Base-by-base conservation (phyloP, 2,113 vertebrate genomes). In the Perca schrenkii region DNA sequence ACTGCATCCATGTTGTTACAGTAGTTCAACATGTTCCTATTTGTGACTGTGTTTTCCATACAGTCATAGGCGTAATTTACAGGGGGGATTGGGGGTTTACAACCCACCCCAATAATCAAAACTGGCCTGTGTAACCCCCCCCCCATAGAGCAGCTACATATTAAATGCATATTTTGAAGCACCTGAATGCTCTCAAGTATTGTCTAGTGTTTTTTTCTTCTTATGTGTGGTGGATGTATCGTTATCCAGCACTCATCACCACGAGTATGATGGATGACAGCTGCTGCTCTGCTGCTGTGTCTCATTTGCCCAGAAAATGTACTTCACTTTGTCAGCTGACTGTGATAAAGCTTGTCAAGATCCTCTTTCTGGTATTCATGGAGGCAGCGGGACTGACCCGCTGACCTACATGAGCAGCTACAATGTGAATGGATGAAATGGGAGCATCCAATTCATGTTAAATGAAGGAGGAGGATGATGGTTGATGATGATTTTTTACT, bases 281-380 rank as follows among this genome's bases (percentile, higher is more conserved):
- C 81, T 77, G 87, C 82, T 74, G 56, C 53, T 84, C 34, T 54
- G 85, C 82, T 71, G 64, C 77, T 86, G 82, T 74, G 60, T 85
- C 83, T 90, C 83, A 85, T 92, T 92, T 86, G 62, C 86, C 82
- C 77, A 79, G 82, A 89, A 90, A 90, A 86, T 90, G 77, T 84
- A 67, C 63, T 88, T 86, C 70, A 72, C 77, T 84, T 88, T 87
- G 89, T 91, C 89, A 88, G 77, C 57, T 80, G 78, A 80, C 71
- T 83, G 82, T 72, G 90, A 92, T 79, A 92, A 80, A 87, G 84
- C 88, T 89, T 69, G 79, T 87, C 76, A 83, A 84, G 75, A 86
- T 87, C 79, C 73, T 64, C 86, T 83, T 71, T 54, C 75, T 76
- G 72, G 47, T 62, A 22, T 36, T 68, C 66, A 21, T 21, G 25